phyloP scores from a whole-genome alignment of 2,113 vertebrate species.

The Brachyhypopomus occidentalis region DNA sequence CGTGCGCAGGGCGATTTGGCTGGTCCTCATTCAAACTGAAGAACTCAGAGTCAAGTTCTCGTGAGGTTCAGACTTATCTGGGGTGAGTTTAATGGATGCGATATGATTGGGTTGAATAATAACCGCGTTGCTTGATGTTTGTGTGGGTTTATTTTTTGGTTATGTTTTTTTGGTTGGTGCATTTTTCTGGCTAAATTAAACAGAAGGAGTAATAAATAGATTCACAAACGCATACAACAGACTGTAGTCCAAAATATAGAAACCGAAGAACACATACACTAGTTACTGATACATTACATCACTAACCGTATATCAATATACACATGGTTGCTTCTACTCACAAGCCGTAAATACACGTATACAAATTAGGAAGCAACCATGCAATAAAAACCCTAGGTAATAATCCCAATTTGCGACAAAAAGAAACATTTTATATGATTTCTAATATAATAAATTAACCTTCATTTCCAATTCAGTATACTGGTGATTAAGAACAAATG shows the following conservation, averaged over 20 bases:
- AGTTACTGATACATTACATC: background rate
- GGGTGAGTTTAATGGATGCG: background rate
- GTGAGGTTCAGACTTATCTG: background rate
- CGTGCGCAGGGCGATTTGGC: conserved; percentile 29
- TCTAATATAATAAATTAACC: too few species aligned
- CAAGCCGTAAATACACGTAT: too few species aligned
- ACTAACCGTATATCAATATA: background rate
- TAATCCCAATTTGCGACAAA: too few species aligned
- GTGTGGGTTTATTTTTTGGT: background rate
- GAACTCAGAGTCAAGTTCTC: conserved; percentile 25
- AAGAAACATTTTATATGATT: too few species aligned
- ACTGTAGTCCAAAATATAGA: background rate
- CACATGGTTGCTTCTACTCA: too few species aligned
- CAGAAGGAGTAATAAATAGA: background rate
- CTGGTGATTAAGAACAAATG: too few species aligned
- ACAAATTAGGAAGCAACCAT: too few species aligned
- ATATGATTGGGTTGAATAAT: background rate
- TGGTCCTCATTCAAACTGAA: conserved; percentile 36
- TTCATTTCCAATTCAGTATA: too few species aligned
- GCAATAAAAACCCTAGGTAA: too few species aligned
- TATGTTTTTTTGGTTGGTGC: background rate
- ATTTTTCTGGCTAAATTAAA: too few species aligned
- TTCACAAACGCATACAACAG: background rate
- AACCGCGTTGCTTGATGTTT: background rate
- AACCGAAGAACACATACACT: background rate